Evolutionary conservation across 1,140 invertebrate genomes (phyloP), one percentile per base, ranked within the genome.

Genomic region (Pentalonia nigronervosa): DNA sequence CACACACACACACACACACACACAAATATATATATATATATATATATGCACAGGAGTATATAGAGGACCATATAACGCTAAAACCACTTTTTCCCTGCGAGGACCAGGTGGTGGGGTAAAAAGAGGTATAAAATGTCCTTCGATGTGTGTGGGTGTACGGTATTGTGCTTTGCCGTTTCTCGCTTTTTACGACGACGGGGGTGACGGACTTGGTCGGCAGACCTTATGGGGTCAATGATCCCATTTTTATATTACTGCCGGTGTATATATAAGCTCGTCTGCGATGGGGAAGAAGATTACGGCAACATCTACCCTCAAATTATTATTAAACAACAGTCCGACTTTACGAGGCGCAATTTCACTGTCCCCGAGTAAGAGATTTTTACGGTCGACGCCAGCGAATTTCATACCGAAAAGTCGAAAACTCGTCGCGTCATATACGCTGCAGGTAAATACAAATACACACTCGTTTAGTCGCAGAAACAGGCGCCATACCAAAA

Each of bases 261-360:
- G 30, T 76, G 60, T 86, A 45, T 86, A 45, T 23, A 83, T 83
- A 83, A 41, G 41, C 17, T 83, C 81, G 81, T 83, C 21, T 83
- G 81, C 21, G 2, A 36, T 2, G 21, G 81, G 81, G 34, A 34
- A 83, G 36, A 83, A 76, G 60, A 76, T 30, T 14, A 76, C 60
- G 21, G 34, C 14, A 36, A 83, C 34, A n/a, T 83, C 81, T 53
- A 53, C 50, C 50, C 34, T 21, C 81, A 34, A 41, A 53, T 23
- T 53, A 83, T 83, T 83, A 83, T 83, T 83, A 36, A 36, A 83
- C 34, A 36, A 83, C 81, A 83, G 81, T 23, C 81, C 81, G 34
- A 83, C 81, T 83, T 83, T 36, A 83, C 81, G 81, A 34, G 81
- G 2, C 81, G 21, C 21, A 83, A 36, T 83, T 76, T 76, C 60